These are phyloP conservation scores for Cydia fagiglandana DNA, from an alignment of 1,140 invertebrate genomes.

Conservation along the genomic window DNA sequence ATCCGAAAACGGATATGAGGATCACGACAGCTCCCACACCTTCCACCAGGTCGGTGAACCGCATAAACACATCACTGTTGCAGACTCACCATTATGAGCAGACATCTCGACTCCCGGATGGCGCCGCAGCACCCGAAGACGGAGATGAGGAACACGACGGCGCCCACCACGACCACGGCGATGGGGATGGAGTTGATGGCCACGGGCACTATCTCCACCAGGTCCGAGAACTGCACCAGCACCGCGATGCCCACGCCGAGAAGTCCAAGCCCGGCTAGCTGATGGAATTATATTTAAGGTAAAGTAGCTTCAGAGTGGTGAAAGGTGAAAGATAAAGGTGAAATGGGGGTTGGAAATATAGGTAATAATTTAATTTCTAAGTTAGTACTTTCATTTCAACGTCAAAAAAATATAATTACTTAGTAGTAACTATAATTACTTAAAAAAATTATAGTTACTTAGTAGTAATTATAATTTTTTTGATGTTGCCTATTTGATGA, in stretches of 20 bases:
- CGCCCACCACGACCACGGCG: constrained; percentile 86
- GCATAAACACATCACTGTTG: constrained; percentile 77
- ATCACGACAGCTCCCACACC: constrained; percentile 87
- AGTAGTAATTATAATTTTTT: too few species aligned
- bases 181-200: constrained; percentile 83
- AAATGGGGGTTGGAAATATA: too few species aligned
- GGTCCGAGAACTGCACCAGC: constrained; percentile 84
- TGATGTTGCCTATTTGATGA: too few species aligned
- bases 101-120: constrained; percentile 88
- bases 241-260: constrained; percentile 88
- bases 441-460: too few species aligned
- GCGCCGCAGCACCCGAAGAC: constrained; percentile 95
- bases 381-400: too few species aligned
- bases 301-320: not conserved
- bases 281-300: constrained; percentile 36
- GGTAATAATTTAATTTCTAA: too few species aligned
- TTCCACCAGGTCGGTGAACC: constrained; percentile 85
- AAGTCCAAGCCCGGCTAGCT: constrained; percentile 85
- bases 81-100: constrained; percentile 85
- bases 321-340: too few species aligned
- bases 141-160: constrained; percentile 88
- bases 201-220: constrained; percentile 85
- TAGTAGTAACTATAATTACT: too few species aligned
- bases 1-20: constrained; percentile 90
- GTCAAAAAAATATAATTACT: too few species aligned